A percentile compares a stretch with the other conserved stretches of the same genome.
Evolutionary conservation across 1,140 invertebrate genomes (phyloP).

Genomic region (Stegodyphus mimosarum): DNA sequence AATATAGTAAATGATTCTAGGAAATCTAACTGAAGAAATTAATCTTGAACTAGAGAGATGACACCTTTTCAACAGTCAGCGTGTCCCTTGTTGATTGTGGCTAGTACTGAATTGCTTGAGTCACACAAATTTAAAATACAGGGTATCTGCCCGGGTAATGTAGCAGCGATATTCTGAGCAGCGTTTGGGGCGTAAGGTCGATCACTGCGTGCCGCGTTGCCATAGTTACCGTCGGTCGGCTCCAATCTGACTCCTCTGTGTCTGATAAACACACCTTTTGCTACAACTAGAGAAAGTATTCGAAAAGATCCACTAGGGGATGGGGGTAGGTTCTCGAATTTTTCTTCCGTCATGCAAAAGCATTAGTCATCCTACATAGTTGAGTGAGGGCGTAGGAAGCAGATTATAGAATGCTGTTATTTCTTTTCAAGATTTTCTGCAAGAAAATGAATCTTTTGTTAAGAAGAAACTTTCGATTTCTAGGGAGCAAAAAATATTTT

Average conservation of each 20-base stretch:
- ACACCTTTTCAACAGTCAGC: not conserved
- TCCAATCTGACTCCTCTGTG: conserved; percentile 58
- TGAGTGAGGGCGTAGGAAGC: too few relatives aligned
- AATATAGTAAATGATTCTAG: too few relatives aligned
- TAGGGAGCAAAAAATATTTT: too few relatives aligned
- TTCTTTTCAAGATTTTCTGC: too few relatives aligned
- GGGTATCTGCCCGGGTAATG: conserved; percentile 27
- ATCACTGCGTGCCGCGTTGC: conserved; percentile 45
- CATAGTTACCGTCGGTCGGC: conserved; percentile 44
- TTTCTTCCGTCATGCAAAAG: too few relatives aligned
- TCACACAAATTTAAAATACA: conserved; percentile 7
- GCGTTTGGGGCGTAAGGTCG: conserved; percentile 42
- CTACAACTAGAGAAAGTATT: conserved; percentile 34
- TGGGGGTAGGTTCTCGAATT: not conserved
- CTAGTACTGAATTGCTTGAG: not conserved
- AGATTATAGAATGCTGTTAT: too few relatives aligned
- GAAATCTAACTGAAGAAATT: too few relatives aligned
- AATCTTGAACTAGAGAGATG: not conserved
- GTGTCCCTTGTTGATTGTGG: not conserved
- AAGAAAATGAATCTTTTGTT: too few relatives aligned
- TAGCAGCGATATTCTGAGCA: conserved; percentile 45
- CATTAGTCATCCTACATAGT: too few relatives aligned
- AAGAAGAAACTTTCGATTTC: too few relatives aligned
- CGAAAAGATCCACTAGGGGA: conserved; percentile 1
- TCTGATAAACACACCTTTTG: conserved; percentile 46